phyloP scores from a whole-genome alignment of 2,888 invertebrate species.

The Cepaea hortensis region DNA sequence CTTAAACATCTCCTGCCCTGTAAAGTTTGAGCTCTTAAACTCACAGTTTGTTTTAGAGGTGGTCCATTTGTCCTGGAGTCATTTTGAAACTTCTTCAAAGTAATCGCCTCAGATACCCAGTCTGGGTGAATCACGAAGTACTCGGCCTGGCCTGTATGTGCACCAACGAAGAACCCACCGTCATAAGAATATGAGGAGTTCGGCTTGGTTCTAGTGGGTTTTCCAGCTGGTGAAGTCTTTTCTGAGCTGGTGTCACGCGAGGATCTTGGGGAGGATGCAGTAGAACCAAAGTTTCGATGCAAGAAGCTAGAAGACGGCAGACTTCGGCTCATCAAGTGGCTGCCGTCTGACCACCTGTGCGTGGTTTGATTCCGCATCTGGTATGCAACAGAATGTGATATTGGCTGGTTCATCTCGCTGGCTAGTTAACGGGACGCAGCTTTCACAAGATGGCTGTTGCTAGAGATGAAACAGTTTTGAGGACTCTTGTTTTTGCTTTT shows the following conservation, averaged over 20 bases:
- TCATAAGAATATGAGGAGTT: slow-evolving; percentile 63
- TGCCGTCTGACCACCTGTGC: slow-evolving; percentile 61
- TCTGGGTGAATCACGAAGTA: slow-evolving; percentile 74
- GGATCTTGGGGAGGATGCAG: slow-evolving; percentile 56
- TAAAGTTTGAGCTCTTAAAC: slow-evolving; percentile 23
- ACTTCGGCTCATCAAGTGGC: slow-evolving; percentile 51
- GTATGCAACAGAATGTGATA: slow-evolving; percentile 55
- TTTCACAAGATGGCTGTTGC: not conserved
- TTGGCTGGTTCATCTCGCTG: slow-evolving; percentile 45
- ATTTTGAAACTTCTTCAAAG: slow-evolving; percentile 65
- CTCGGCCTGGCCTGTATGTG: slow-evolving; percentile 59
- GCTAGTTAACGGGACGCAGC: not conserved
- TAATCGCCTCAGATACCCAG: slow-evolving; percentile 73
- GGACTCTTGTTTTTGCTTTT: not conserved
- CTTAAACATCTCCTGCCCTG: slow-evolving; percentile 68
- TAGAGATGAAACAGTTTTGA: not conserved
- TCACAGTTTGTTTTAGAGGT: not conserved
- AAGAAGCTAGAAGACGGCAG: slow-evolving; percentile 53
- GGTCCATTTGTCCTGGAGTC: not conserved
- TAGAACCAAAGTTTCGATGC: slow-evolving; percentile 53
- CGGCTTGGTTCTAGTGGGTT: slow-evolving; percentile 47
- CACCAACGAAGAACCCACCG: slow-evolving; percentile 67
- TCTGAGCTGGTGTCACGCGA: slow-evolving; percentile 55
- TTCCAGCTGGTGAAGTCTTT: slow-evolving; percentile 50
- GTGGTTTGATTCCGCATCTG: slow-evolving; percentile 60